phyloP scores from a whole-genome alignment of 30 jellyfish, hydroid and myxozoan species.

The Aurelia sp. region DNA sequence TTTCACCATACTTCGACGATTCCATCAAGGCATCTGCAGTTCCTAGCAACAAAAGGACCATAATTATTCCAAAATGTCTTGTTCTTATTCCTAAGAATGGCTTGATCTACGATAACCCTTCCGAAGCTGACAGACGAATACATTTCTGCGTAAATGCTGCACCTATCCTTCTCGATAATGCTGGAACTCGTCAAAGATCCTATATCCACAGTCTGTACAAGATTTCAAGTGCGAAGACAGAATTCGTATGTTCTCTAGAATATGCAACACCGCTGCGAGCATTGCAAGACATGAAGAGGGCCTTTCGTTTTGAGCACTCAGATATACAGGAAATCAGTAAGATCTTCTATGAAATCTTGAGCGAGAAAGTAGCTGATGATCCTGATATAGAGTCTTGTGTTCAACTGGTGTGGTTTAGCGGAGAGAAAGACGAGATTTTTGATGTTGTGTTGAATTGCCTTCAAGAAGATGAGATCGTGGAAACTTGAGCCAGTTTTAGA shows the following conservation, averaged over 20 bases:
- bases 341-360: constrained; percentile 10
- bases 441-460: background rate
- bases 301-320: background rate
- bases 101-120: background rate
- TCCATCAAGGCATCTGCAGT: background rate
- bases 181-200: constrained; percentile 27
- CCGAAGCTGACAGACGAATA: constrained; percentile 14
- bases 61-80: background rate
- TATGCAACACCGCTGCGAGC: constrained; percentile 26
- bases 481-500: too few relatives aligned
- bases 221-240: background rate
- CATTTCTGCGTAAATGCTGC: constrained; percentile 4
- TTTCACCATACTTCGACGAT: background rate
- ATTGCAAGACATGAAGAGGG: background rate
- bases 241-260: constrained; percentile 14
- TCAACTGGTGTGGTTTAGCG: constrained; percentile 31
- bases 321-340: constrained; percentile 10
- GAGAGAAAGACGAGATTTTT: constrained; percentile 14
- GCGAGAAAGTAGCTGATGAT: background rate
- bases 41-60: background rate
- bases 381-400: background rate
- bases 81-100: constrained; percentile 38
- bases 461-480: too few relatives aligned
- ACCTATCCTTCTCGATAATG: background rate
- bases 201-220: constrained; percentile 24